phyloP scores from a whole-genome alignment of 2,113 vertebrate species.

The Eulemur rufifrons region DNA sequence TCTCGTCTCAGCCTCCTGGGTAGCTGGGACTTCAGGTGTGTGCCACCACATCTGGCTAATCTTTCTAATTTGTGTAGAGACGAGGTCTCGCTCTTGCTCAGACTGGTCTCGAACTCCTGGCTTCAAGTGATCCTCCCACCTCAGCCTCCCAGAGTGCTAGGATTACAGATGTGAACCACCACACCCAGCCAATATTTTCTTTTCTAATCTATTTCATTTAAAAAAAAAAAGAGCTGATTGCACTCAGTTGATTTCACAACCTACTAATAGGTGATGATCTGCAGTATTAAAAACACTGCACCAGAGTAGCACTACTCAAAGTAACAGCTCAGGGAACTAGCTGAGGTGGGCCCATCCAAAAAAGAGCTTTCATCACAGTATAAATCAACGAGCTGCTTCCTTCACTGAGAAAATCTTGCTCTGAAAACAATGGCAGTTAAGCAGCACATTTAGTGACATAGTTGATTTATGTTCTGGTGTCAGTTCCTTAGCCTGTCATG shows the following conservation, averaged over 20 bases:
- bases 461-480: not conserved
- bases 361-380: not conserved
- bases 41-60: too few species aligned
- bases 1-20: too few species aligned
- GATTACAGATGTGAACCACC: too few species aligned
- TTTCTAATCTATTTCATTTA: not conserved
- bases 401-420: slow-evolving; percentile 22
- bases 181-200: not conserved
- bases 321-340: not conserved
- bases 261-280: not conserved
- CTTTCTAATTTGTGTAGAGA: too few species aligned
- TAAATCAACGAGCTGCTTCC: not conserved
- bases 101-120: too few species aligned
- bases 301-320: not conserved
- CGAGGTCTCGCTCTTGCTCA: too few species aligned
- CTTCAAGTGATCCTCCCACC: too few species aligned
- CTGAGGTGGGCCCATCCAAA: not conserved
- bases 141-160: too few species aligned
- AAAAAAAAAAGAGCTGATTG: not conserved
- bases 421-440: not conserved
- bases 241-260: not conserved
- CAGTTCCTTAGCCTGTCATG: not conserved
- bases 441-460: not conserved
- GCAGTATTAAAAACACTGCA: not conserved
- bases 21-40: too few species aligned